Conservation (phyloP, 2,797 vertebrate genomes). For the Notamacropus eugenii region DNA sequence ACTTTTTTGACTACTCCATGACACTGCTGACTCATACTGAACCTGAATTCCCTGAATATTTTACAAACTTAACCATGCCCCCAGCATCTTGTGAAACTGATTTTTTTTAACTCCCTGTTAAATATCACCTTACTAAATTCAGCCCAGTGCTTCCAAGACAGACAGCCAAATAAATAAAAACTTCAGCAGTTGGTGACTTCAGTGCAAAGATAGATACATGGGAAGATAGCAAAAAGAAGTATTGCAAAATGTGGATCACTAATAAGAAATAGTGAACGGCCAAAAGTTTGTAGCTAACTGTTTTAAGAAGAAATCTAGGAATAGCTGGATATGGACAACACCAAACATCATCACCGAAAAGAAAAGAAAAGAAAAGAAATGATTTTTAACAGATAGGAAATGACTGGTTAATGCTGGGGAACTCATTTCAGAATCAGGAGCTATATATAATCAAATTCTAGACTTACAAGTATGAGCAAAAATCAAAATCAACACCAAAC, state of each 20-base stretch:
- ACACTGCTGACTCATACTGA: neutral
- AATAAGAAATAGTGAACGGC: neutral
- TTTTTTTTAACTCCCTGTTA: neutral
- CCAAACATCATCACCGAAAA: neutral
- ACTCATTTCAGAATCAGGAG: neutral
- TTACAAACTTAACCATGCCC: neutral
- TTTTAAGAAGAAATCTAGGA: neutral
- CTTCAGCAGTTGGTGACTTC: neutral
- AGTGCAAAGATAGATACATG: neutral
- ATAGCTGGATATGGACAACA: neutral
- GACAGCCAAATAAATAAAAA: neutral
- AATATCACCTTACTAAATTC: too few species aligned
- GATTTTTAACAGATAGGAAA: neutral
- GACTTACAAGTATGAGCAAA: neutral
- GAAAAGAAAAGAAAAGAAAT: neutral
- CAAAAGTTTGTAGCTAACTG: neutral
- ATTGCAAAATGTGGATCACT: neutral
- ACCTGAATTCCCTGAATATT: neutral
- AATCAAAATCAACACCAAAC: neutral
- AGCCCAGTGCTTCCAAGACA: neutral
- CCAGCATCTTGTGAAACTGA: neutral
- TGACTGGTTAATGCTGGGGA: neutral
- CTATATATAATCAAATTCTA: neutral
- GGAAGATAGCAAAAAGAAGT: neutral
- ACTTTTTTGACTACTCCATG: neutral